A percentile compares a stretch with the other conserved stretches of the same genome.
Conservation (phyloP, 2,113 vertebrate species). For the Eudorcas thomsonii region DNA sequence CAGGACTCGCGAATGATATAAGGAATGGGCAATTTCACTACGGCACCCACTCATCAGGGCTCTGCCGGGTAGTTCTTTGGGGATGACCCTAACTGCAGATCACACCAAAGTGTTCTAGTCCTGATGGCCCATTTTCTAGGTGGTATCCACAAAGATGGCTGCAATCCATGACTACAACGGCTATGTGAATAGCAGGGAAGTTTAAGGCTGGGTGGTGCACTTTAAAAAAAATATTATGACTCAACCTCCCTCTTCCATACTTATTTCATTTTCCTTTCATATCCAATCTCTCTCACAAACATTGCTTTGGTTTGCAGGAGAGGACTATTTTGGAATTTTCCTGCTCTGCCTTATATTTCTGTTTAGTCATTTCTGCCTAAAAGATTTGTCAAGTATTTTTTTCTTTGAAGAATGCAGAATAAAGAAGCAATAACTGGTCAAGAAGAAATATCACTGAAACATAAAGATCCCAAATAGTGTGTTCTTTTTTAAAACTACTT, state of each 20-base stretch:
- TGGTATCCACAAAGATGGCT: not conserved
- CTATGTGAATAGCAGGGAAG: not conserved
- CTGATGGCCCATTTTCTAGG: not conserved
- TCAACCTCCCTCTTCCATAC: not conserved
- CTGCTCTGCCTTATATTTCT: not conserved
- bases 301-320: not conserved
- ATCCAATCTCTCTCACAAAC: not conserved
- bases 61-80: not conserved
- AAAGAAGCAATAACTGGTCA: not conserved
- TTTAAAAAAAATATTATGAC: not conserved
- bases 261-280: not conserved
- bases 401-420: not conserved
- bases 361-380: conserved; percentile 46
- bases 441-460: not conserved
- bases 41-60: rapidly evolving
- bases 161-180: too few species aligned
- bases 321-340: not conserved
- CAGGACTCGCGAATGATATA: not conserved
- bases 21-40: not conserved
- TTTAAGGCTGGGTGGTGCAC: not conserved
- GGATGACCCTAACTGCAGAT: not conserved
- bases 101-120: not conserved
- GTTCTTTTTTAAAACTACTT: not conserved
- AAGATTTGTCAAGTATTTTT: not conserved
- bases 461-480: not conserved